These are phyloP conservation scores for Dexiosoma caninum DNA, from an alignment of 2,888 invertebrate genomes.

Conservation along the genomic window DNA sequence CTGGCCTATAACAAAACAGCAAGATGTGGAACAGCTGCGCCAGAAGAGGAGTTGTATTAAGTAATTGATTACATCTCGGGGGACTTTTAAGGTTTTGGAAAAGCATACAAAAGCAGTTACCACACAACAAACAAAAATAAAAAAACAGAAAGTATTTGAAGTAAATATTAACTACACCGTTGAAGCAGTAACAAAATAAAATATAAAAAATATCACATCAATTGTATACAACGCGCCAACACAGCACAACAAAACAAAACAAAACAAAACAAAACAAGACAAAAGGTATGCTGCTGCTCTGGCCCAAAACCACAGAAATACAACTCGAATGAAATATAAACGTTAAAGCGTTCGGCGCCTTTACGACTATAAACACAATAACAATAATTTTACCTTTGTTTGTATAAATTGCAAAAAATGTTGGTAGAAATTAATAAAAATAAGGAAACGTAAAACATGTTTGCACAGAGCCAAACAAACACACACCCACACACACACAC, in stretches of 20 bases:
- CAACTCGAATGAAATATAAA: slow-evolving; percentile 17
- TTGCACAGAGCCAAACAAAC: neutral
- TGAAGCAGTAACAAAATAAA: neutral
- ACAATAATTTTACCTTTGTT: slow-evolving; percentile 69
- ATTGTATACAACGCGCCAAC: neutral
- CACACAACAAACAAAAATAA: no score
- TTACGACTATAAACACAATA: slow-evolving; percentile 73
- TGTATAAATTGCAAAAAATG: slow-evolving; percentile 15
- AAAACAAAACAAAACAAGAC: neutral
- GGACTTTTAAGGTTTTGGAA: slow-evolving; percentile 72
- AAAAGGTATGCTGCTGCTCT: neutral
- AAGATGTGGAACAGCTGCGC: neutral
- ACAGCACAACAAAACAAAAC: neutral
- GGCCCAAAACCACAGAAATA: slow-evolving; percentile 40
- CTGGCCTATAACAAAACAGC: slow-evolving; percentile 42
- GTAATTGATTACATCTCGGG: slow-evolving; percentile 78
- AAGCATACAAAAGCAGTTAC: slow-evolving; percentile 1
- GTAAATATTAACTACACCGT: slow-evolving; percentile 15
- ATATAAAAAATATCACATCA: neutral
- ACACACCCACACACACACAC: slow-evolving; percentile 19
- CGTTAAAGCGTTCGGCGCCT: slow-evolving; percentile 64
- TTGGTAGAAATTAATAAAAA: slow-evolving; percentile 34
- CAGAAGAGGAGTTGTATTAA: slow-evolving; percentile 70
- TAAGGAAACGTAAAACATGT: slow-evolving; percentile 13
- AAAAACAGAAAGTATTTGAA: slow-evolving; percentile 22